Conservation (phyloP, 2,888 invertebrate species). For the Bellardia pandia region DNA sequence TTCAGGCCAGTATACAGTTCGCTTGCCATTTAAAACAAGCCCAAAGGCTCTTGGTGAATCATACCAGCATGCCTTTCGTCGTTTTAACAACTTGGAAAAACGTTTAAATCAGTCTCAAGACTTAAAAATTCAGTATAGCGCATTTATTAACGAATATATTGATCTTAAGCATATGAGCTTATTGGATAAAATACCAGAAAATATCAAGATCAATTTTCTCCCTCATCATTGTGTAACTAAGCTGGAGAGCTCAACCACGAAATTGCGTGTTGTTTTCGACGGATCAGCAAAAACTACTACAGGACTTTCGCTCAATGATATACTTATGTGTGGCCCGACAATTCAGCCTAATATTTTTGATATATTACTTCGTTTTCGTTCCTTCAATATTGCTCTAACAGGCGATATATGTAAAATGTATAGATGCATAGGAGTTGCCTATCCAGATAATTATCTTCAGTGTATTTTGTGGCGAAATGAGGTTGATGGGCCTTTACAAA, state of each 20-base stretch:
- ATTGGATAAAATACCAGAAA: no score
- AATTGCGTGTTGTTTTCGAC: no score
- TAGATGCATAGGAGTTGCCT: conserved; percentile 12
- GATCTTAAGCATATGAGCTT: no score
- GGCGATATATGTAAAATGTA: conserved; percentile 41
- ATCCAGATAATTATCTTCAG: conserved; percentile 30
- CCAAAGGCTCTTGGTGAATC: conserved; percentile 52
- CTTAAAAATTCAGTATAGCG: background rate
- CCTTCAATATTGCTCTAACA: conserved; percentile 3
- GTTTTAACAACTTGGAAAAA: conserved; percentile 56
- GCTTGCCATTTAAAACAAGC: conserved; percentile 57
- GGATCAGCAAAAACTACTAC: conserved; percentile 7
- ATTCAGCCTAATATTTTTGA: conserved; percentile 25
- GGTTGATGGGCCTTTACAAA: background rate
- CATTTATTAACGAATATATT: conserved; percentile 45
- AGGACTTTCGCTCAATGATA: conserved; percentile 12
- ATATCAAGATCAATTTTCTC: no score
- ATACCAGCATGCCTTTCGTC: conserved; percentile 40
- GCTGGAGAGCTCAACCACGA: no score
- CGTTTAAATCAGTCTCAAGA: conserved; percentile 16
- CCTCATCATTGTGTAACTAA: no score
- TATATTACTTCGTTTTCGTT: background rate
- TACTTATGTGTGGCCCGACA: background rate
- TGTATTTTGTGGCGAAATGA: conserved; percentile 38
- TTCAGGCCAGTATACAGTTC: conserved; percentile 59